Conservation (phyloP, 1,140 invertebrate genomes). For the Cardiocondyla obscurior region DNA sequence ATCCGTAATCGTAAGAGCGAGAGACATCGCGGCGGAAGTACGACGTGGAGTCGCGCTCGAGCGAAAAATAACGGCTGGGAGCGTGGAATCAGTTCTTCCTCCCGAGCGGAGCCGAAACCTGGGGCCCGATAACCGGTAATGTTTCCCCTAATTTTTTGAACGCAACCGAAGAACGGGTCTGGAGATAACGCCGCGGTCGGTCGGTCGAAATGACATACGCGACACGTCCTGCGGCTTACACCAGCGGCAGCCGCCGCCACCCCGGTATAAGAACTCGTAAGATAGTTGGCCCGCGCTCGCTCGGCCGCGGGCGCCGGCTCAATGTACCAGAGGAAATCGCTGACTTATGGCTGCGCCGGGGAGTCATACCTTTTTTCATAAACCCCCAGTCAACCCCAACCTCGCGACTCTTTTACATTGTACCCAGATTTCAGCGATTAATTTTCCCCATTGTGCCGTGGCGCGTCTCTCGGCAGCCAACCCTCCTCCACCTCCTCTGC, state of each 20-base stretch:
- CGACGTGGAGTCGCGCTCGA: not conserved
- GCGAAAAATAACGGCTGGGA: constrained; percentile 30
- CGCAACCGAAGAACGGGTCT: constrained; percentile 69
- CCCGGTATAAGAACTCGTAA: constrained; percentile 63
- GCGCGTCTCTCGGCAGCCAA: constrained; percentile 66
- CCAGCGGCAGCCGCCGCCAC: constrained; percentile 20
- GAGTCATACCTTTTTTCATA: constrained; percentile 80
- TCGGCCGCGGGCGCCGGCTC: constrained; percentile 69
- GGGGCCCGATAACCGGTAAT: constrained; percentile 72
- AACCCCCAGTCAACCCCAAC: constrained; percentile 74
- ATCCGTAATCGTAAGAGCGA: constrained; percentile 28
- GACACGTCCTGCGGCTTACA: constrained; percentile 70
- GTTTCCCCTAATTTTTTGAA: constrained; percentile 77
- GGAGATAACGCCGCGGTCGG: constrained; percentile 72
- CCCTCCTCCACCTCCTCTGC: not conserved
- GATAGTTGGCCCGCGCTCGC: constrained; percentile 55
- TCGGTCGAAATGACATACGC: constrained; percentile 77
- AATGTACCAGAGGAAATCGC: constrained; percentile 80
- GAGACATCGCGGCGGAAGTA: not conserved
- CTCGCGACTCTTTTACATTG: constrained; percentile 81
- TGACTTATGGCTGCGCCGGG: constrained; percentile 78
- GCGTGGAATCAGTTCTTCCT: constrained; percentile 61
- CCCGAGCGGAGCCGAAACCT: constrained; percentile 65
- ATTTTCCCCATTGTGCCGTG: constrained; percentile 78
- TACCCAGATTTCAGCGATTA: constrained; percentile 83